Percentiles rank a stretch among this genome's conserved stretches.
Conservation (phyloP, 2,888 invertebrate genomes). For the Drosophila siamana region DNA sequence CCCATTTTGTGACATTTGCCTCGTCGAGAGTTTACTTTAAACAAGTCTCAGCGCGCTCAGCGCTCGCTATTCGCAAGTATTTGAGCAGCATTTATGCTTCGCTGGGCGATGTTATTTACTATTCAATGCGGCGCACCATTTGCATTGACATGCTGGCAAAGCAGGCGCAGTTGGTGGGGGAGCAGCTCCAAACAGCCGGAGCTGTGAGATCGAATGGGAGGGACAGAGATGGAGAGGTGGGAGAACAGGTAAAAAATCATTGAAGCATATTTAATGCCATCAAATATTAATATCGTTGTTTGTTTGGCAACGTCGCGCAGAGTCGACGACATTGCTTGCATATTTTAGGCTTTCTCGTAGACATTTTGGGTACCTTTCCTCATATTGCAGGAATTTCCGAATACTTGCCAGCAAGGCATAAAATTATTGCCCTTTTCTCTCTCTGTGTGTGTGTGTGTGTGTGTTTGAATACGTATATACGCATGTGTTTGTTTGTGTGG, state of each 20-base stretch:
- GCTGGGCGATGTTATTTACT: slow-evolving; percentile 59
- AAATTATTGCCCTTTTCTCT: slow-evolving; percentile 39
- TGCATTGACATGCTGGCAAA: slow-evolving; percentile 48
- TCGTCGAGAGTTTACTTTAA: slow-evolving; percentile 25
- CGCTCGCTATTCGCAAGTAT: slow-evolving; percentile 12
- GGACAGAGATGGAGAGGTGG: background rate
- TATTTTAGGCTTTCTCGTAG: slow-evolving; percentile 52
- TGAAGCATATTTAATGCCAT: slow-evolving; percentile 78
- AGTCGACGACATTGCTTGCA: slow-evolving; percentile 55
- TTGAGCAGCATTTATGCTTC: slow-evolving; percentile 57
- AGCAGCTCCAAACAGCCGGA: slow-evolving; percentile 8
- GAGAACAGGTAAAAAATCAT: slow-evolving; percentile 60
- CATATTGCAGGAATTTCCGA: slow-evolving; percentile 35
- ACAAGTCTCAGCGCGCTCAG: slow-evolving; percentile 13
- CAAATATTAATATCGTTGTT: slow-evolving; percentile 72
- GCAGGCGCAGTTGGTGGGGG: background rate
- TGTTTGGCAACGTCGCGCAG: slow-evolving; percentile 49
- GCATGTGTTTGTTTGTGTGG: background rate
- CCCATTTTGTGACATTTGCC: slow-evolving; percentile 29
- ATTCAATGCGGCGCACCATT: slow-evolving; percentile 67
- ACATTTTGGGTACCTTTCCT: slow-evolving; percentile 26
- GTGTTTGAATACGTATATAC: background rate
- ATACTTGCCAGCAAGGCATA: slow-evolving; percentile 33
- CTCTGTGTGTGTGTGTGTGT: slow-evolving; percentile 5
- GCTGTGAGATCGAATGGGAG: background rate